phyloP scores from a whole-genome alignment of 2,113 vertebrate genomes.

The Hemichromis elongatus region DNA sequence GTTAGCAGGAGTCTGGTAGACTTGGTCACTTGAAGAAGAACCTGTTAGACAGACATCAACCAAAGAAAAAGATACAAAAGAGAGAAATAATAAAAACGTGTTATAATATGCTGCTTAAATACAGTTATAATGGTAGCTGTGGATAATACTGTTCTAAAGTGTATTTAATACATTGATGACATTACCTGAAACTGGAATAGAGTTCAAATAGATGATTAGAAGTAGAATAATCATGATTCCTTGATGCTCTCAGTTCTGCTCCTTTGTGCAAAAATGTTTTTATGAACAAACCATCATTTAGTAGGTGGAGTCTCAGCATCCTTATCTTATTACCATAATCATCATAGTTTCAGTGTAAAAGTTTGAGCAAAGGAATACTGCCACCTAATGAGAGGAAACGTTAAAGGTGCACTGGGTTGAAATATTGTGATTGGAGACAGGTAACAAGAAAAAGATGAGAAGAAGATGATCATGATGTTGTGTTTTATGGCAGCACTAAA shows the following conservation, averaged over 20 bases:
- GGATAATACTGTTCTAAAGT: neutral
- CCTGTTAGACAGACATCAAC: neutral
- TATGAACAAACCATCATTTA: neutral
- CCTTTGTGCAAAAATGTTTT: accelerated
- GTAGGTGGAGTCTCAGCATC: neutral
- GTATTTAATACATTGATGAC: accelerated
- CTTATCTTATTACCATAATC: neutral
- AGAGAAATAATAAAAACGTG: neutral
- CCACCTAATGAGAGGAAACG: neutral
- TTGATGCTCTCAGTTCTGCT: accelerated
- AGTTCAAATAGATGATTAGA: neutral
- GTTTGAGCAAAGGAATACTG: neutral
- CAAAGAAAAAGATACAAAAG: accelerated
- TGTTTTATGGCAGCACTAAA: neutral
- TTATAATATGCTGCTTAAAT: neutral
- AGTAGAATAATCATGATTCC: neutral
- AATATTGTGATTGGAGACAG: neutral
- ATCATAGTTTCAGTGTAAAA: neutral
- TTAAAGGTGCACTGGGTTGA: neutral
- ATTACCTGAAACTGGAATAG: neutral
- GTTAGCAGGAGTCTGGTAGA: constrained; percentile 14
- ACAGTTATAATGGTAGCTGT: accelerated
- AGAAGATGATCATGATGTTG: neutral
- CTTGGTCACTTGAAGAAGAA: neutral
- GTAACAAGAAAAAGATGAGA: neutral